A percentile compares a stretch with the other conserved stretches of the same genome.
Conservation (phyloP, 2,113 vertebrate genomes). For the Sturnus vulgaris region DNA sequence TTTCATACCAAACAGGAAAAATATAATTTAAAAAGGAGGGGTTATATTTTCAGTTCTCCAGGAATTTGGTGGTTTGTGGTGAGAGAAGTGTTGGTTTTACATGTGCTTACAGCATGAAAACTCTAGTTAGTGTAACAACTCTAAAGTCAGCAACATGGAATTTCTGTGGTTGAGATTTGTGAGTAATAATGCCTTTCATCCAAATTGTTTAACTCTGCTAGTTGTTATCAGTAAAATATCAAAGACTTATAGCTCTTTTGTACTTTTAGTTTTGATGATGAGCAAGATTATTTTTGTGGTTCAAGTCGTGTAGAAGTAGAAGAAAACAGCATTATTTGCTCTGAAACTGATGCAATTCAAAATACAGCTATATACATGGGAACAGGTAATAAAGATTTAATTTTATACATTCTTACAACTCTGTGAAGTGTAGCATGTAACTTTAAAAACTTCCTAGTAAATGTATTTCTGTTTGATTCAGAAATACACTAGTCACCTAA, state of each 20-base stretch:
- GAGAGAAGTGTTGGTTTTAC: not conserved
- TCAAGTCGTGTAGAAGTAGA: slow-evolving; percentile 52
- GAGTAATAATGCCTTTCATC: not conserved
- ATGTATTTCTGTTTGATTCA: not conserved
- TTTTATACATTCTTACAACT: not conserved
- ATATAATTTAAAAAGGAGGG: not conserved
- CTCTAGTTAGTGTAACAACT: not conserved
- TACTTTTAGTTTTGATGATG: slow-evolving; percentile 55
- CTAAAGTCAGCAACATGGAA: not conserved
- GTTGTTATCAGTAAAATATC: not conserved
- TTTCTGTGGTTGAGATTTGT: not conserved
- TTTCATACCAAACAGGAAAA: not conserved
- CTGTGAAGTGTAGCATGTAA: not conserved
- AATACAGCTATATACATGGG: slow-evolving; percentile 64
- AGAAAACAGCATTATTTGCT: slow-evolving; percentile 56
- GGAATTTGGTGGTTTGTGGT: not conserved
- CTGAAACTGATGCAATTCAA: slow-evolving; percentile 22
- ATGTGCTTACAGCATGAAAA: not conserved
- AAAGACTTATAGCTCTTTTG: not conserved
- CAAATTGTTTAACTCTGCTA: not conserved
- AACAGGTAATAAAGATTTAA: slow-evolving; percentile 64
- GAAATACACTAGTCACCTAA: not conserved
- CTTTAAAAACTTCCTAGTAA: not conserved
- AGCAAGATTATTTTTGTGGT: slow-evolving; percentile 48
- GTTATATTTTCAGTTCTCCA: not conserved